Evolutionary conservation across 2,888 invertebrate species (phyloP), one percentile per base, ranked within the genome.

Genomic region (Melipona beecheii): DNA sequence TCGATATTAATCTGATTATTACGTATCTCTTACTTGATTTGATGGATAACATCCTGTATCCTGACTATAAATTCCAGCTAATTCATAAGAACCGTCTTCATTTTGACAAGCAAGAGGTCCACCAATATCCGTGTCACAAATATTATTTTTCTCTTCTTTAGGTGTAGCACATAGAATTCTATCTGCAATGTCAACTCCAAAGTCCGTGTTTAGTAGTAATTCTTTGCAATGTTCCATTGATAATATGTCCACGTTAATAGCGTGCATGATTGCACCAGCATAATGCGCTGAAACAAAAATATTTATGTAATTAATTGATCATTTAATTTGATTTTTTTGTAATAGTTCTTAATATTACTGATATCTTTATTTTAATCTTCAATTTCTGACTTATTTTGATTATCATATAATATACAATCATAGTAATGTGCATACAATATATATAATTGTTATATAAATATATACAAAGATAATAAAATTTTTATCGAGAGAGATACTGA

Each of bases 41-140:
- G 94, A 93, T 19, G 94, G 94, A 72, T 95, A 94, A 89, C 96
- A 96, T 77, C 97, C 97, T 52, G 97, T 97, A 91, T 98, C 98
- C 95, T 97, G 97, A 52, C 97, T 96, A 95, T 97, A 98, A 85
- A 97, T 95, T 78, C 98, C 98, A 90, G 96, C 95, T 43, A 98
- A 95, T 13, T 96, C 96, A 92, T 96, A 97, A 84, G 95, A 95
- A 21, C 96, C 97, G 85, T 97, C 96, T 3, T 96, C 96, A 17
- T 95, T 96, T 19, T 97, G 96, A 93, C 98, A 98, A 11, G 97
- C 97, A 70, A 98, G 94, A 0, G 98, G 98, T 88, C 97, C 97
- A 70, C 98, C 98, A 75, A 96, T 96, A 92, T 98, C 98, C 13
- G 97, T 97, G 95, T 96, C 96, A 95, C 98, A 98, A 78, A 98